phyloP scores from a whole-genome alignment of 2,888 invertebrate species.

The Mesorhabditis sp. region DNA sequence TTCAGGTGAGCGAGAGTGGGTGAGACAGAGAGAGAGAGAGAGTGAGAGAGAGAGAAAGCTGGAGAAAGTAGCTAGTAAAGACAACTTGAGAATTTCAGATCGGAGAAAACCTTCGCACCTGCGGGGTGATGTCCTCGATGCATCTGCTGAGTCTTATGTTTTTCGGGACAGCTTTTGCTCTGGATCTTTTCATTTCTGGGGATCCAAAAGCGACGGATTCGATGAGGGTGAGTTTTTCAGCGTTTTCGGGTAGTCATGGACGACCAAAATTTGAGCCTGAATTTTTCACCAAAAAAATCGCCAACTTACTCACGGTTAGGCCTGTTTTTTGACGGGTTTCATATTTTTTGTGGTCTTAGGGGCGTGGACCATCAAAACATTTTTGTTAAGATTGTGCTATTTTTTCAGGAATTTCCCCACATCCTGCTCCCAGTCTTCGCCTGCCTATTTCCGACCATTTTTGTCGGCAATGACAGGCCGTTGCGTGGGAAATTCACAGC shows the following conservation, averaged over 20 bases:
- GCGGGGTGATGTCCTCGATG: neutral
- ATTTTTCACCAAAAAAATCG: no score
- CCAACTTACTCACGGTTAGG: no score
- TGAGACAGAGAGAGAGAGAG: neutral
- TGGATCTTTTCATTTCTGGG: neutral
- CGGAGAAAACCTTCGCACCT: slow-evolving; percentile 4
- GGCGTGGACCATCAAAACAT: no score
- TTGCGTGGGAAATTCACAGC: neutral
- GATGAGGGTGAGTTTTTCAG: neutral
- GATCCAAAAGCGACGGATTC: neutral
- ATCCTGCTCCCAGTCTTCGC: neutral
- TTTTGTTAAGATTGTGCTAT: no score
- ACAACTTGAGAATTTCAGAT: neutral
- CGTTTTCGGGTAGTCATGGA: no score
- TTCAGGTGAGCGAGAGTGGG: neutral
- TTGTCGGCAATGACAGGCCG: neutral
- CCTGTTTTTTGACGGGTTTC: no score
- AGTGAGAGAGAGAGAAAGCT: neutral
- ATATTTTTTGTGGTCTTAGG: no score
- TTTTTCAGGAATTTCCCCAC: slow-evolving; percentile 1
- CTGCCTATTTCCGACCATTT: slow-evolving; percentile 1
- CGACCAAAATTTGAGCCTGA: no score
- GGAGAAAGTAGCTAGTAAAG: neutral
- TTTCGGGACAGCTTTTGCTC: neutral
- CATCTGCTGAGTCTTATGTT: neutral